Evolutionary conservation across 2,113 vertebrate species (phyloP).

Genomic region (Stigmatopora nigra): DNA sequence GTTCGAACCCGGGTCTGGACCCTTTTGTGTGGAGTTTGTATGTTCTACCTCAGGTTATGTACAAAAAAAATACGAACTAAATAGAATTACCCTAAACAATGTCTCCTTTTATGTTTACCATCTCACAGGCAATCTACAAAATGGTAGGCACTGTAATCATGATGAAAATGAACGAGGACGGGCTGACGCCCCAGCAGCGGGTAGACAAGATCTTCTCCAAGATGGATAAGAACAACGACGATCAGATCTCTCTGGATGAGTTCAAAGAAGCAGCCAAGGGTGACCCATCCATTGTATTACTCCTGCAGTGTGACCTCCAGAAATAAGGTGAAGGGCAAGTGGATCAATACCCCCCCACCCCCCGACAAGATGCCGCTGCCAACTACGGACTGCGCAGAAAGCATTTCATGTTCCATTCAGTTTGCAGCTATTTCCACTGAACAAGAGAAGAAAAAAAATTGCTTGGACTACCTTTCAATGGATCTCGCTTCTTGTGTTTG

Average conservation of each 20-base stretch:
- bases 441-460: constrained; percentile 55
- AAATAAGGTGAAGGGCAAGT: constrained; percentile 80
- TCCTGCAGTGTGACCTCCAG: constrained; percentile 99
- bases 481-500: constrained; percentile 99
- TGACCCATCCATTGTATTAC: constrained; percentile 97
- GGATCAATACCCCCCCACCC: constrained; percentile 18
- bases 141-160: constrained; percentile 99
- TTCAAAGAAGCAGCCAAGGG: constrained; percentile 99
- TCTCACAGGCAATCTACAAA: constrained; percentile 91
- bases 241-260: constrained; percentile 97
- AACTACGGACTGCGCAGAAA: constrained; percentile 86
- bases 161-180: constrained; percentile 99
- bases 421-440: constrained; percentile 92
- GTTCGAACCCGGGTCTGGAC: no score
- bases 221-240: constrained; percentile 99
- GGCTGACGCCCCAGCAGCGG: constrained; percentile 91
- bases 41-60: no score
- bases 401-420: constrained; percentile 92
- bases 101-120: neutral
- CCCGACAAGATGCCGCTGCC: constrained; percentile 29
- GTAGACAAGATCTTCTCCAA: constrained; percentile 99
- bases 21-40: no score
- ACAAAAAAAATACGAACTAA: neutral
- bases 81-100: neutral
- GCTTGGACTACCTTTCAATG: constrained; percentile 99